phyloP scores from a whole-genome alignment of 2,113 vertebrate species.

The Entosphenus tridentatus region DNA sequence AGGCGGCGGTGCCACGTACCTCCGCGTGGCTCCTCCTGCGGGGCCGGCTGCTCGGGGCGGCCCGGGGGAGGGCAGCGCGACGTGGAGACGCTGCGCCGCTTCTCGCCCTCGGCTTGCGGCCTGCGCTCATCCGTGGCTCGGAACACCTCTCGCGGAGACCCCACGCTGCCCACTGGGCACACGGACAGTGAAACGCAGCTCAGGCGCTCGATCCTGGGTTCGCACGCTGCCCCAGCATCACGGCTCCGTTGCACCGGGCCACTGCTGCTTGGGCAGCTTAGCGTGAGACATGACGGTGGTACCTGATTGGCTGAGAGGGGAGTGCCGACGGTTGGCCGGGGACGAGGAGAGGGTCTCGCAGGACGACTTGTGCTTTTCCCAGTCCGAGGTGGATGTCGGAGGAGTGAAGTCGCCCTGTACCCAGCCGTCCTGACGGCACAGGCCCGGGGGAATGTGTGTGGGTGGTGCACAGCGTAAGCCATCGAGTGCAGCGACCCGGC shows the following conservation, averaged over 20 bases:
- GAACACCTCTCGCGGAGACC: not conserved
- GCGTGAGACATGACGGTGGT: not conserved
- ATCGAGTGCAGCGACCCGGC: no score
- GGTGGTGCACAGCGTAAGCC: no score
- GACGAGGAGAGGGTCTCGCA: constrained; percentile 1
- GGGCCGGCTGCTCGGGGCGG: not conserved
- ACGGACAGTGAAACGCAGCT: no score
- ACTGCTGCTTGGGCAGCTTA: no score
- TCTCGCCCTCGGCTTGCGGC: not conserved
- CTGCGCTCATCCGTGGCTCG: not conserved
- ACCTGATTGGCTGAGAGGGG: constrained; percentile 3
- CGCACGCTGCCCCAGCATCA: no score
- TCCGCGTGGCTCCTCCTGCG: no score
- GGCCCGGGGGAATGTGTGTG: no score
- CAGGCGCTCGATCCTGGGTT: no score
- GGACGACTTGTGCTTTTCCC: not conserved
- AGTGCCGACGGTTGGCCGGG: not conserved
- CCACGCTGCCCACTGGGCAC: not conserved
- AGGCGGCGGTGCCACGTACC: no score
- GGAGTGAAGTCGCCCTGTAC: not conserved
- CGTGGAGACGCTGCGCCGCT: not conserved
- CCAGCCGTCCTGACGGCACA: not conserved
- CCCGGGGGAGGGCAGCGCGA: not conserved
- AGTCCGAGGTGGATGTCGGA: constrained; percentile 1
- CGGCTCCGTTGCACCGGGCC: no score